Evolutionary conservation across 2,113 vertebrate species (phyloP).

Genomic region (Sinocyclocheilus grahami): DNA sequence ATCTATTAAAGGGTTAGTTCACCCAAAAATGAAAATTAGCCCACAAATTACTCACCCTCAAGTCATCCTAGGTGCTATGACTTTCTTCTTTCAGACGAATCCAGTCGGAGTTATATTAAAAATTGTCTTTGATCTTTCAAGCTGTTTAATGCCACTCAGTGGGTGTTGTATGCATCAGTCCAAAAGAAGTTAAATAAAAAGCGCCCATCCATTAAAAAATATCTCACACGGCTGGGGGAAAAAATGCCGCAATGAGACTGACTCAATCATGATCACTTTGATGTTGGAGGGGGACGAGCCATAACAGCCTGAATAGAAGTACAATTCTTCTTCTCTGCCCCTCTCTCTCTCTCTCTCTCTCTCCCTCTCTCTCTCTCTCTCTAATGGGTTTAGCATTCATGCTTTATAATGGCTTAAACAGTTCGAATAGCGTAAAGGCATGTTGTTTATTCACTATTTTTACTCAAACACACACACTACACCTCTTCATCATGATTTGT

Average conservation of each 20-base stretch:
- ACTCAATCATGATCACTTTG: conserved; percentile 66
- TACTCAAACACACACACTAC: neutral
- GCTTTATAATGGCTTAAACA: conserved; percentile 59
- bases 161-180: no score
- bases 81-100: no score
- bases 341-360: conserved; percentile 19
- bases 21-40: no score
- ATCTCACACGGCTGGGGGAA: conserved; percentile 45
- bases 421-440: conserved; percentile 46
- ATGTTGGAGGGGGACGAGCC: conserved; percentile 58
- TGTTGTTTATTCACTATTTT: conserved; percentile 56
- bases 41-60: no score
- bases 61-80: no score
- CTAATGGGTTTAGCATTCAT: conserved; percentile 62
- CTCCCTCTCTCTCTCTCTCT: neutral
- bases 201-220: no score
- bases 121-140: no score
- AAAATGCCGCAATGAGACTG: conserved; percentile 54
- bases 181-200: no score
- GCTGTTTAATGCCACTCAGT: no score
- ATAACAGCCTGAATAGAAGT: conserved; percentile 56
- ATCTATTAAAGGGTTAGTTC: no score
- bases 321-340: conserved; percentile 55
- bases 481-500: neutral
- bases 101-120: no score